A percentile compares a stretch with the other conserved stretches of the same genome.
phyloP scores from a whole-genome alignment of 2,888 invertebrate genomes.

The Itoplectis maculator region DNA sequence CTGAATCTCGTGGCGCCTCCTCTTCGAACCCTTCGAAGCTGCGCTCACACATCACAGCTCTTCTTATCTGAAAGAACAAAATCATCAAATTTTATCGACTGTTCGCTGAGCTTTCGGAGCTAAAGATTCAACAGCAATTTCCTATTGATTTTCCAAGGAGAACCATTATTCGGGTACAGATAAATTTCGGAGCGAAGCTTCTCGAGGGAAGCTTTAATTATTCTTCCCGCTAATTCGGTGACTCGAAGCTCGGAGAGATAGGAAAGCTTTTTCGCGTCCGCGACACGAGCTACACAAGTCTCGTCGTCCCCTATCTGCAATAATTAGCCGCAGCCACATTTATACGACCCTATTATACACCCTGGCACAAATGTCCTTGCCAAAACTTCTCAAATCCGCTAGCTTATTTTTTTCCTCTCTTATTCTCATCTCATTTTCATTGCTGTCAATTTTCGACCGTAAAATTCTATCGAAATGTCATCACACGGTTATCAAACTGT shows the following conservation, averaged over 20 bases:
- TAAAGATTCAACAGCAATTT: not conserved
- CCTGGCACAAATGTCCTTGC: conserved; percentile 73
- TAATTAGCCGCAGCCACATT: conserved; percentile 76
- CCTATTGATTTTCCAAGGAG: not conserved
- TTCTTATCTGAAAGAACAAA: conserved; percentile 15
- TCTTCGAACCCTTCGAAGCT: conserved; percentile 13
- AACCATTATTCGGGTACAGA: conserved; percentile 45
- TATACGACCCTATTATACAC: conserved; percentile 77
- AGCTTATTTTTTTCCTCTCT: conserved; percentile 27
- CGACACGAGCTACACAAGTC: conserved; percentile 47
- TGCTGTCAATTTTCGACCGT: not conserved
- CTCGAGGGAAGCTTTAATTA: conserved; percentile 56
- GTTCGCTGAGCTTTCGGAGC: not conserved
- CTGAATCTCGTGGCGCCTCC: conserved; percentile 11
- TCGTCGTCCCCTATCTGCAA: conserved; percentile 70
- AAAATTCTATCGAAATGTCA: not conserved
- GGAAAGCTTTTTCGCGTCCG: conserved; percentile 59
- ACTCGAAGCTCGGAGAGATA: conserved; percentile 57
- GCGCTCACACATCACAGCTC: conserved; percentile 7
- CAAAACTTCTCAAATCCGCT: conserved; percentile 66
- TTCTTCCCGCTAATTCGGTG: conserved; percentile 61
- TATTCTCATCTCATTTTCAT: conserved; percentile 18
- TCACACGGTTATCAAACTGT: not conserved
- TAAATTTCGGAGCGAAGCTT: conserved; percentile 35
- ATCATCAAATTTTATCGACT: conserved; percentile 1